These are phyloP conservation scores for Muntiacus muntjak DNA, from an alignment of 2,113 vertebrate genomes.

Conservation along the genomic window DNA sequence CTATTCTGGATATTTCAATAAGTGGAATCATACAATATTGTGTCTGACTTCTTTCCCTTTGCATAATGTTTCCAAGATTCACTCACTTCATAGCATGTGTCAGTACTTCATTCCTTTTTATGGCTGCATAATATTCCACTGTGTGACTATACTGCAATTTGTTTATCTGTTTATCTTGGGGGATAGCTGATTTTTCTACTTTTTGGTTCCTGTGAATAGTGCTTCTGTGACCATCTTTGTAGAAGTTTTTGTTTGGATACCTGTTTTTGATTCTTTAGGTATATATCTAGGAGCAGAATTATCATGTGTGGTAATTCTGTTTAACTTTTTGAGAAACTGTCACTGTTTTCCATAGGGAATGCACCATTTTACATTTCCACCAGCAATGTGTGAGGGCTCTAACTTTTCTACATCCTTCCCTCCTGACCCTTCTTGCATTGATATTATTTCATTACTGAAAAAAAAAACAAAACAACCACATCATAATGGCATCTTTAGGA, in stretches of 20 bases:
- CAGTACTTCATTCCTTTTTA: background rate
- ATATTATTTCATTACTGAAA: background rate
- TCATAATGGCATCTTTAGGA: background rate
- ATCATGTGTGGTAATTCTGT: background rate
- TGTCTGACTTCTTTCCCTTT: background rate
- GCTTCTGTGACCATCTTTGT: background rate
- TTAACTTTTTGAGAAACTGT: background rate
- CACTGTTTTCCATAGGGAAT: background rate
- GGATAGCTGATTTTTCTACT: background rate
- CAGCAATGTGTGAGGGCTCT: background rate
- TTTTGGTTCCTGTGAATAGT: background rate
- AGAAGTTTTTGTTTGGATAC: background rate
- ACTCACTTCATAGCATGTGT: too few relatives aligned
- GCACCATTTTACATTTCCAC: background rate
- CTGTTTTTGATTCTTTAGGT: background rate
- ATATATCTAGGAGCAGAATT: background rate
- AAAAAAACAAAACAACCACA: background rate
- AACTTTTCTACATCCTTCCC: background rate
- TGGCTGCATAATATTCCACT: background rate
- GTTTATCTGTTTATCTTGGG: background rate
- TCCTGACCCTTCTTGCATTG: background rate
- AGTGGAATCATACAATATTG: background rate
- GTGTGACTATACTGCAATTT: background rate
- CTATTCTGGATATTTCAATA: background rate
- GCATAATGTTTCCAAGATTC: background rate